These are phyloP conservation scores for Aplocera efformata DNA, from an alignment of 2,888 invertebrate species.

Conservation along the genomic window DNA sequence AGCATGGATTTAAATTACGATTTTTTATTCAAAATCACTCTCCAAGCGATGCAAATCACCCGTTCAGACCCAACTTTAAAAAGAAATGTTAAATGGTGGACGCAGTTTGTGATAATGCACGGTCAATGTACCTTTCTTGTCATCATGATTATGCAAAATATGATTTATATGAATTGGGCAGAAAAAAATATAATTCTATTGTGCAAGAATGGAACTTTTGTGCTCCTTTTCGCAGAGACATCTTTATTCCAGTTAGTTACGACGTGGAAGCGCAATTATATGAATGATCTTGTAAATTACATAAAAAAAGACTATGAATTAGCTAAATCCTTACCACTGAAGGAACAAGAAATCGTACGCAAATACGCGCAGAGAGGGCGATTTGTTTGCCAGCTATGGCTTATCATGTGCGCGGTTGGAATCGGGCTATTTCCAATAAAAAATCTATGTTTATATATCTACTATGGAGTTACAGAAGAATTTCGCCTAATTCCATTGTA, in stretches of 20 bases:
- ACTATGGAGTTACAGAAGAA: conserved; percentile 7
- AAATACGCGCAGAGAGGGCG: conserved; percentile 2
- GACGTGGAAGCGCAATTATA: conserved; percentile 4
- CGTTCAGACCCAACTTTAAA: conserved; percentile 2
- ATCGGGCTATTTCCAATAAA: conserved; percentile 2
- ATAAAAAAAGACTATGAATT: conserved; percentile 10
- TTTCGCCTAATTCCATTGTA: conserved; percentile 13
- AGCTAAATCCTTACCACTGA: background rate
- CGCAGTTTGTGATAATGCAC: background rate
- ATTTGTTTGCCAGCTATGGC: conserved; percentile 8
- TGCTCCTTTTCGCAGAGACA: conserved; percentile 4
- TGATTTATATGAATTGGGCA: conserved; percentile 3
- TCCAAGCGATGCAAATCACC: conserved; percentile 3
- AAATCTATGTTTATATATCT: conserved; percentile 10
- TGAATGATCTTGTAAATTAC: background rate
- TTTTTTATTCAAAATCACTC: conserved; percentile 5
- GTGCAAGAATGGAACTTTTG: conserved; percentile 12
- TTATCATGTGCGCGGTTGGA: background rate
- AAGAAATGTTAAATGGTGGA: conserved; percentile 1
- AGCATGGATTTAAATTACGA: conserved; percentile 14
- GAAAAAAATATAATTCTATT: conserved; percentile 4
- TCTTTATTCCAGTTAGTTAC: conserved; percentile 8
- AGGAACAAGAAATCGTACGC: conserved; percentile 5
- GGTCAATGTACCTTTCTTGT: background rate
- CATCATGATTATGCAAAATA: conserved; percentile 1